Conservation (phyloP, 1,140 invertebrate species). For the Tribolium castaneum region DNA sequence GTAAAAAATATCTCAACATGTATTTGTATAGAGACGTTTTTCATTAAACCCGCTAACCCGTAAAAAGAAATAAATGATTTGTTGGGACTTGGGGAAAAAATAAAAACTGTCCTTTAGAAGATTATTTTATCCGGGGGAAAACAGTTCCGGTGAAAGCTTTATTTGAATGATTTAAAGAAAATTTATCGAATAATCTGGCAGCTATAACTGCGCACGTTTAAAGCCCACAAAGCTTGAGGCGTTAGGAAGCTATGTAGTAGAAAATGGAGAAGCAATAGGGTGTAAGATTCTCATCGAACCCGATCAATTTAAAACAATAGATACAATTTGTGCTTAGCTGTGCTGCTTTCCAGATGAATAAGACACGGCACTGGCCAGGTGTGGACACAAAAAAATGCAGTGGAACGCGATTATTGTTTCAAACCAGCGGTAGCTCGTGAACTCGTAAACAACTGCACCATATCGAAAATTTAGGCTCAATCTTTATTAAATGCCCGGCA, state of each 20-base stretch:
- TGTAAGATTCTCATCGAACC: constrained; percentile 43
- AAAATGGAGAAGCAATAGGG: constrained; percentile 44
- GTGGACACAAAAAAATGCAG: constrained; percentile 8
- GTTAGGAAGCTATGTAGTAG: constrained; percentile 40
- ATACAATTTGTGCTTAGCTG: constrained; percentile 34
- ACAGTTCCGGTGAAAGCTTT: constrained; percentile 18
- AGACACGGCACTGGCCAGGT: background rate
- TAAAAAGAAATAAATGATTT: constrained; percentile 15
- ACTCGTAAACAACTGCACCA: background rate
- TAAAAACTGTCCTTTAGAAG: constrained; percentile 5
- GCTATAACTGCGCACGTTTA: constrained; percentile 43
- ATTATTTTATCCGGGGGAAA: constrained; percentile 23
- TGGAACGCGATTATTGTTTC: background rate
- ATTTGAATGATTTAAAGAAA: constrained; percentile 41
- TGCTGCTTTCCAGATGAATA: constrained; percentile 25
- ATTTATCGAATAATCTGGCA: constrained; percentile 37
- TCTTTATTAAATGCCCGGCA: constrained; percentile 12
- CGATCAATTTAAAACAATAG: constrained; percentile 45
- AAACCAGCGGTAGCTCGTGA: background rate
- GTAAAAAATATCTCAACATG: constrained; percentile 7
- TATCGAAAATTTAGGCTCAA: constrained; percentile 18
- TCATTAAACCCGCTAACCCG: constrained; percentile 6
- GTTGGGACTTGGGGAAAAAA: background rate
- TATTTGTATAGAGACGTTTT: constrained; percentile 18
- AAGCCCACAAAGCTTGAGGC: constrained; percentile 40